phyloP scores from a whole-genome alignment of 2,888 invertebrate genomes.

The Acanthacorydalis orientalis region DNA sequence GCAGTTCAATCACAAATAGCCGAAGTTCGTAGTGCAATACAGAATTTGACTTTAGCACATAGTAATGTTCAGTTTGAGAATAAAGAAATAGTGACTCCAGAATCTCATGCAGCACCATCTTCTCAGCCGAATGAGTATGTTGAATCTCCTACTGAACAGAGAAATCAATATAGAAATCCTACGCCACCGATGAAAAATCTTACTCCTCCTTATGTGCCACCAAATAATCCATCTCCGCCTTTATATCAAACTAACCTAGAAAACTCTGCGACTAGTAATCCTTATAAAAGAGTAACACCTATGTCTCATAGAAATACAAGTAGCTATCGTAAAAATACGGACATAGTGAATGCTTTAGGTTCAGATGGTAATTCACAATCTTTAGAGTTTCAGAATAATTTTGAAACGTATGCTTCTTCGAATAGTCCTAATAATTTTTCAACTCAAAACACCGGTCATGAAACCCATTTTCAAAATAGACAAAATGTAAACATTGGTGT shows the following conservation, averaged over 20 bases:
- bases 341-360: neutral
- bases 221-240: conserved; percentile 13
- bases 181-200: conserved; percentile 25
- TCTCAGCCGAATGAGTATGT: neutral
- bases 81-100: conserved; percentile 17
- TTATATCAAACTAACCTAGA: conserved; percentile 6
- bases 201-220: conserved; percentile 10
- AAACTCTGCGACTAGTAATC: conserved; percentile 13
- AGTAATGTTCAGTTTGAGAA: conserved; percentile 16
- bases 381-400: neutral
- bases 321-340: neutral
- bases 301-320: neutral
- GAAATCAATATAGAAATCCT: conserved; percentile 4
- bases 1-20: conserved; percentile 8
- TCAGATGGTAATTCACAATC: neutral
- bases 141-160: conserved; percentile 9
- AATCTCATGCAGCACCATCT: conserved; percentile 4
- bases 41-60: conserved; percentile 5
- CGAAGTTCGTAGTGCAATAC: conserved; percentile 8
- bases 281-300: conserved; percentile 17
- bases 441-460: conserved; percentile 7
- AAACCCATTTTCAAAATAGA: conserved; percentile 9
- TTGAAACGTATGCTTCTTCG: conserved; percentile 1
- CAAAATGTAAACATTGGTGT: conserved; percentile 31
- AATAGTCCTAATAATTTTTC: conserved; percentile 11